Evolutionary conservation across 2,888 invertebrate species (phyloP), one percentile per base, ranked within the genome.

Genomic region (Scrobipalpa atriplicella): DNA sequence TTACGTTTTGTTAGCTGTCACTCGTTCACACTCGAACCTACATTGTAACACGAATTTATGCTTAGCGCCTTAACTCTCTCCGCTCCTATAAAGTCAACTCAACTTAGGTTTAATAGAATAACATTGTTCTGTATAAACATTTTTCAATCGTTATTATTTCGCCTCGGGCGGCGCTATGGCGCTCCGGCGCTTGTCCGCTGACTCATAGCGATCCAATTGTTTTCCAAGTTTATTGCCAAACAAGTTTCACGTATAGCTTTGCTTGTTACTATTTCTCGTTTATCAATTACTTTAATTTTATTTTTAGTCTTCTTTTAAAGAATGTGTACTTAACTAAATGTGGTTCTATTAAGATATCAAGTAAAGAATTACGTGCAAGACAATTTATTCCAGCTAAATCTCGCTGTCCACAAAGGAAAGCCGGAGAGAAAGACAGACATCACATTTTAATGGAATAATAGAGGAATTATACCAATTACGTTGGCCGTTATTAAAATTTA

Each of bases 1-100:
- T 87, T 87, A 82, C 85, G 84, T 89, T 90, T 89, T 89, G 90
- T 89, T 80, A 85, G 73, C 81, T 86, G 89, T 89, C 90, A 87
- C 82, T 85, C 83, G 82, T 71, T 83, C 85, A 80, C 83, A 81
- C 78, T 81, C 73, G 79, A 73, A 73, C 74, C 74, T 78, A 71
- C 69, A 70, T 71, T 69, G 72, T 72, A 67, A 62, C 66, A 64
- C 61, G 71, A 73, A 78, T 78, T 79, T 79, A 77, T 77, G 69
- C 66, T 65, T 41, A 19, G 41, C 56, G 36, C 43, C 43, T 47
- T 43, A 62, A 43, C 62, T 11, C 41, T n/a, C 11, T 18, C 61
- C 10, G 38, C 6, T 62, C n/a, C 29, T 21, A 62, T 61, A 64
- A 52, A 61, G 41, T 63, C 64, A 61, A 67, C 56, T 51, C 39